These are phyloP conservation scores for Cinclus mexicanus DNA, from an alignment of 2,113 vertebrate genomes.

Conservation along the genomic window DNA sequence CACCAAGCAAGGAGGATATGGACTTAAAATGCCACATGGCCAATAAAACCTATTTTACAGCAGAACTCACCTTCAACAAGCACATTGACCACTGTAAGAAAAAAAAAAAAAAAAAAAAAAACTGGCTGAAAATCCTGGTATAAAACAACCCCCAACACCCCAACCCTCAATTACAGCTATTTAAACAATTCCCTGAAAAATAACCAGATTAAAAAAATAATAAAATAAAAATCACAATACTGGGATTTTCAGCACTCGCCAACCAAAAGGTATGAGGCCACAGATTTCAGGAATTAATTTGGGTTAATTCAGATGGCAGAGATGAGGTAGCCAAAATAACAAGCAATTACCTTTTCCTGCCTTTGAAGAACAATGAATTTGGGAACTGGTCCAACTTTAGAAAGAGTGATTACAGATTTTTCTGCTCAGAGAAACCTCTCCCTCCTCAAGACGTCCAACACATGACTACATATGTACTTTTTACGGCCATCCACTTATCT, in stretches of 20 bases:
- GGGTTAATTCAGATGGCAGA: constrained; percentile 52
- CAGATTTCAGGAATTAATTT: constrained; percentile 69
- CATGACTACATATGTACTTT: background rate
- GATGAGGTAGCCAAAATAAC: constrained; percentile 67
- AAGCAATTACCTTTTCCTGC: constrained; percentile 74
- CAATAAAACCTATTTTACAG: constrained; percentile 63
- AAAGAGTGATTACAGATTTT: constrained; percentile 58
- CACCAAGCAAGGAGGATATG: constrained; percentile 23
- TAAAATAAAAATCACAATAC: background rate
- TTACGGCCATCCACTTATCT: background rate
- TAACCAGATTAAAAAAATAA: background rate
- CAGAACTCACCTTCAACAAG: constrained; percentile 57
- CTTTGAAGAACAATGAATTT: constrained; percentile 77
- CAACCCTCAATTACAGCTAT: background rate
- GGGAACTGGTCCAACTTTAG: constrained; percentile 64
- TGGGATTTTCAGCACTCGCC: background rate
- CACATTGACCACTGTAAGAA: constrained; percentile 25
- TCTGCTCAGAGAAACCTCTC: background rate
- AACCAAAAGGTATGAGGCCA: constrained; percentile 40
- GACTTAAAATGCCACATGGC: constrained; percentile 60
- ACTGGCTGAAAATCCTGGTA: background rate
- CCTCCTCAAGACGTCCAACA: background rate
- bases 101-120: background rate
- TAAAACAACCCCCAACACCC: background rate
- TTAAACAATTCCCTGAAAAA: constrained; percentile 11